Evolutionary conservation across 1,140 invertebrate species (phyloP).

Genomic region (Drosophila funebris): DNA sequence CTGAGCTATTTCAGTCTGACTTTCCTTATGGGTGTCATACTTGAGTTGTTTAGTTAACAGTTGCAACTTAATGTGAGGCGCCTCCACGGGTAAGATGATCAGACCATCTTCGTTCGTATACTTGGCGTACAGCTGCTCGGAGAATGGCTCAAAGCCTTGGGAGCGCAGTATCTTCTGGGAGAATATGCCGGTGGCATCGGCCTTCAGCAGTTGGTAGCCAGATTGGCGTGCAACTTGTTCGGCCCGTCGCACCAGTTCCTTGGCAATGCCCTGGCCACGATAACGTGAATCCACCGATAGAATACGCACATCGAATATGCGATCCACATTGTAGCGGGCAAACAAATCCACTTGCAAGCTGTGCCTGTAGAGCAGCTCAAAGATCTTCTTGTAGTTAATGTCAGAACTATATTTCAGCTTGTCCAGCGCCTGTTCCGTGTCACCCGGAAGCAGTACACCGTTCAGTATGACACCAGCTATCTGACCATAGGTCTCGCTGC

Average conservation of each 20-base stretch:
- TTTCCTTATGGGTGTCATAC: neutral
- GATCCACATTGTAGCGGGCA: conserved; percentile 87
- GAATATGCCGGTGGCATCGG: conserved; percentile 90
- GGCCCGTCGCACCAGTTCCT: conserved; percentile 87
- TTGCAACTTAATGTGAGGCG: conserved; percentile 87
- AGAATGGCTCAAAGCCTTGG: conserved; percentile 87
- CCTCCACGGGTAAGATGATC: conserved; percentile 85
- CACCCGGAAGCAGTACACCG: conserved; percentile 86
- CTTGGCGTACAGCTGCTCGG: conserved; percentile 88
- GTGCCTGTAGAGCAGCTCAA: conserved; percentile 87
- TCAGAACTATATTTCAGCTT: conserved; percentile 86
- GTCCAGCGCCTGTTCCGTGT: conserved; percentile 86
- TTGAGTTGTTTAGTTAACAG: conserved; percentile 84
- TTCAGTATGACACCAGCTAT: conserved; percentile 88
- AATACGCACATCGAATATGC: conserved; percentile 91
- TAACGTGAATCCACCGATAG: conserved; percentile 89
- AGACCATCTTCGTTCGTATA: conserved; percentile 86
- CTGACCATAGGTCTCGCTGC: conserved; percentile 73
- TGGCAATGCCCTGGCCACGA: conserved; percentile 89
- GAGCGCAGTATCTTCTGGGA: conserved; percentile 90
- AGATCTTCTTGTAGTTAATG: conserved; percentile 88
- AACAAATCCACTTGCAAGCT: conserved; percentile 87
- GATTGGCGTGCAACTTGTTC: conserved; percentile 87
- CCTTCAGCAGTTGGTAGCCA: conserved; percentile 90
- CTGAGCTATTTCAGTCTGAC: neutral